Evolutionary conservation across 1,140 invertebrate genomes (phyloP), one percentile per base, ranked within the genome.

Genomic region (Aleiodes sp.): DNA sequence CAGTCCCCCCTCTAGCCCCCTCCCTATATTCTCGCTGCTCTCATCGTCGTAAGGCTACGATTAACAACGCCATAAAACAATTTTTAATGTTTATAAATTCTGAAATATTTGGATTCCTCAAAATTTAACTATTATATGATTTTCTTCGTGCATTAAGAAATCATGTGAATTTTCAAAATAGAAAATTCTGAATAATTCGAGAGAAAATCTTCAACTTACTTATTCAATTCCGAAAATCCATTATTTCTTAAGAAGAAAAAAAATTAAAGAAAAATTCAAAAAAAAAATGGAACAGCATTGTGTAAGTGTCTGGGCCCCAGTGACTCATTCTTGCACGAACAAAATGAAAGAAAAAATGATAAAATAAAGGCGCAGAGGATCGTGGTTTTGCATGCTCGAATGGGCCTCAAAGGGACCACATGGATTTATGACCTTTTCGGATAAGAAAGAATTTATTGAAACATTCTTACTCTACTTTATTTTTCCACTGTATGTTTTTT

Each of bases 401-500:
- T 52, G 26, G 26, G 16, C 46, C 10, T 52, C 46, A 52, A 52
- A 52, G 46, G 46, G 2, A 24, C 19, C 46, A 24, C 46, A 21
- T 9, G 46, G 46, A 52, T 52, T 52, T 52, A 52, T 52, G 46
- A 26, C 46, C 46, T 24, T 24, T 26, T 52, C 46, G 46, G 46
- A 52, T 52, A 52, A 52, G 46, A 21, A 24, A 52, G 46, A 52
- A 52, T 52, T 52, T 52, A 52, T 52, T 52, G 46, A 52, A 52
- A 52, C 46, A 52, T 52, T 52, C 21, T n/a, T n/a, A n/a, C n/a
- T n/a, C n/a, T n/a, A n/a, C 46, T 26, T 21, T 26, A 52, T 52
- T 52, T 52, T 52, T n/a, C n/a, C n/a, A n/a, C 46, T 52, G 46
- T 52, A 24, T 52, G 19, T 24, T 52, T 52, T 52, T 52, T 52